Evolutionary conservation across 2,797 vertebrate genomes (phyloP), one percentile per base, ranked within the genome.

Genomic region (Trachops cirrhosus): DNA sequence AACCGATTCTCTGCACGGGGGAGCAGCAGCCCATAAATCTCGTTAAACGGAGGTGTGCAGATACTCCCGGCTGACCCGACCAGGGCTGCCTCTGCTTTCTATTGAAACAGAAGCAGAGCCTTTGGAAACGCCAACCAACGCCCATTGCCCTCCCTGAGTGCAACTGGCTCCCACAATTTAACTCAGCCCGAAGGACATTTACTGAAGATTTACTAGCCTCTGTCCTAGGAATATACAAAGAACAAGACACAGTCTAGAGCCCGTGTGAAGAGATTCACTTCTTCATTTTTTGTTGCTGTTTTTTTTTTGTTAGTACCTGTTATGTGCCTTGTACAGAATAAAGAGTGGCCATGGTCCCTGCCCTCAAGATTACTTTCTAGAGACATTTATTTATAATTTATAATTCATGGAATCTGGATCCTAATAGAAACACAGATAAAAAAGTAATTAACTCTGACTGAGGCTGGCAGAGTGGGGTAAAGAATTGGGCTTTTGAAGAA

Each of bases 31-130:
- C 59, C 0, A 0, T 29, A n/a, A 46, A 64, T 50, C 54, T 80
- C 32, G 8, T 32, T 8, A 59, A 21, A 6, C 4, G 0, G 4
- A 32, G 9, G 32, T 0, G 21, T 5, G 24, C 2, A 6, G 73
- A 3, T 44, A 37, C 79, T 24, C 75, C 34, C 3, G 0, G 34
- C 24, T 9, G 29, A 26, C n/a, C 71, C 29, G 1, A 3, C 18
- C 24, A 26, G 78, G 32, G 50, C 68, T 44, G n/a, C 37, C 11
- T 54, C 79, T 37, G 54, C 34, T 46, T 73, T 78, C 74, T n/a
- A n/a, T 0, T 1, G 68, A 70, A 34, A 74, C 24, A 34, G 37
- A 75, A 91, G 37, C 39, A n/a, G 50, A 32, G 44, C 22, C n/a
- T 88, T 11, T 57, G 77, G 46, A 46, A 70, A 52, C 22, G 8